phyloP scores from a whole-genome alignment of 2,888 invertebrate species.

The Leptodirus hochenwartii region DNA sequence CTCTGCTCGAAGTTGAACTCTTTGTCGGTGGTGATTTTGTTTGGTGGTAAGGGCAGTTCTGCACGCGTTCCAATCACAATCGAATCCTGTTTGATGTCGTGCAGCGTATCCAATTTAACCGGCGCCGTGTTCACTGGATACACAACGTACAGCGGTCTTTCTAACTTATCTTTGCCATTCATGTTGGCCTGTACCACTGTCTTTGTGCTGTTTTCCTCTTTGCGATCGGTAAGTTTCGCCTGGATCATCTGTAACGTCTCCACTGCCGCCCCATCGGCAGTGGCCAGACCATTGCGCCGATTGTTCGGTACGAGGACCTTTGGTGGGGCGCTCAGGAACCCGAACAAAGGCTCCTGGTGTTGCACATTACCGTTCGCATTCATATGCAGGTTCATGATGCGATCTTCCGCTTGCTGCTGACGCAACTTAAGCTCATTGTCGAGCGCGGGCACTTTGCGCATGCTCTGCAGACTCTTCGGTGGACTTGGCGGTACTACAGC shows the following conservation, averaged over 20 bases:
- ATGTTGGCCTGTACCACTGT: conserved; percentile 11
- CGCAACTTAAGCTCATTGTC: conserved; percentile 6
- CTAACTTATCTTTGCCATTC: conserved; percentile 13
- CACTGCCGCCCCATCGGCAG: conserved; percentile 22
- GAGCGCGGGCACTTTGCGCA: conserved; percentile 30
- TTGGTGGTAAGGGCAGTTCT: conserved; percentile 27
- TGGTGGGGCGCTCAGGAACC: conserved; percentile 24
- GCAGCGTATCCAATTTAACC: conserved; percentile 29
- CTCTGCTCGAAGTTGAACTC: conserved; percentile 17
- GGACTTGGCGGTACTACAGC: conserved; percentile 13
- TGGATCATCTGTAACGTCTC: conserved; percentile 49
- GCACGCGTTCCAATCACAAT: conserved; percentile 37
- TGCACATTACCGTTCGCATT: conserved; percentile 18
- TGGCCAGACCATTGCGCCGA: conserved; percentile 15
- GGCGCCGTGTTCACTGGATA: conserved; percentile 38
- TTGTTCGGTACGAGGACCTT: conserved; percentile 29
- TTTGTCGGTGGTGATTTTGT: conserved; percentile 13
- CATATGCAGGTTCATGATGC: conserved; percentile 9
- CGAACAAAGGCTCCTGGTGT: conserved; percentile 15
- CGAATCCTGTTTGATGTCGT: conserved; percentile 29
- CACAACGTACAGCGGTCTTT: conserved; percentile 31
- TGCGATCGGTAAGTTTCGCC: conserved; percentile 28
- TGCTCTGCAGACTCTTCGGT: conserved; percentile 25
- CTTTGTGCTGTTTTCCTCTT: conserved; percentile 18
- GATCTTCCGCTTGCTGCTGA: conserved; percentile 11